Evolutionary conservation across 2,888 invertebrate genomes (phyloP).

Genomic region (Lymantria monacha): DNA sequence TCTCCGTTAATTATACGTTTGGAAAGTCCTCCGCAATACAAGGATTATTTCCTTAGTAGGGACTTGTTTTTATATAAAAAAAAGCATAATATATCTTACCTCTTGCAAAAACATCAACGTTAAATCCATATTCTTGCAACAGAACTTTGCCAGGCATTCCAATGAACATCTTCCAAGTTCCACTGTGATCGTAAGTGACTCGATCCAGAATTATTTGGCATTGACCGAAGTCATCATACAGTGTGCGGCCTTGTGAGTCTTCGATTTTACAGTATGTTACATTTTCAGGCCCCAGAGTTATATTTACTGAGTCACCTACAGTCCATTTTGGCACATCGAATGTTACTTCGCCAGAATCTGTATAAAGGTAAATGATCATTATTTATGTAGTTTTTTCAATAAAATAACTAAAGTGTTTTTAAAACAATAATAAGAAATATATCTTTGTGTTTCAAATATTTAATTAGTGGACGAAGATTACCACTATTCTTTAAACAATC

Average conservation of each 20-base stretch:
- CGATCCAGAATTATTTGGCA: slow-evolving; percentile 51
- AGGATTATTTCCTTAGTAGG: too few relatives aligned
- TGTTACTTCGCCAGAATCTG: slow-evolving; percentile 8
- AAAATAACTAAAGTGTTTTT: too few relatives aligned
- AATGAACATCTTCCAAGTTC: slow-evolving; percentile 53
- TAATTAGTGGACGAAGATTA: too few relatives aligned
- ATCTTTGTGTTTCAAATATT: too few relatives aligned
- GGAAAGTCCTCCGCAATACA: too few relatives aligned
- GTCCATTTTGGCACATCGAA: slow-evolving; percentile 15
- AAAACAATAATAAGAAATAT: too few relatives aligned
- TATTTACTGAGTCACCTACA: slow-evolving; percentile 38
- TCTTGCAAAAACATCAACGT: slow-evolving; percentile 38
- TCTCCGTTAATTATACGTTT: too few relatives aligned
- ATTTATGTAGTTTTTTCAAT: neutral
- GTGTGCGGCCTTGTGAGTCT: slow-evolving; percentile 32
- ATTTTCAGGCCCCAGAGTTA: slow-evolving; percentile 50
- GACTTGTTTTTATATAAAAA: too few relatives aligned
- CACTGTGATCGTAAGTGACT: slow-evolving; percentile 44
- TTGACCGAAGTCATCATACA: slow-evolving; percentile 57
- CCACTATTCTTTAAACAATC: too few relatives aligned
- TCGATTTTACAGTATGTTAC: slow-evolving; percentile 57
- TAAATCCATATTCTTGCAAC: slow-evolving; percentile 35
- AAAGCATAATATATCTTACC: slow-evolving; percentile 37
- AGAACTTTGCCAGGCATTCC: slow-evolving; percentile 48
- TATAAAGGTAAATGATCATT: neutral